Evolutionary conservation across 2,113 vertebrate species (phyloP), one percentile per base, ranked within the genome.

Genomic region (Embiotoca jacksoni): DNA sequence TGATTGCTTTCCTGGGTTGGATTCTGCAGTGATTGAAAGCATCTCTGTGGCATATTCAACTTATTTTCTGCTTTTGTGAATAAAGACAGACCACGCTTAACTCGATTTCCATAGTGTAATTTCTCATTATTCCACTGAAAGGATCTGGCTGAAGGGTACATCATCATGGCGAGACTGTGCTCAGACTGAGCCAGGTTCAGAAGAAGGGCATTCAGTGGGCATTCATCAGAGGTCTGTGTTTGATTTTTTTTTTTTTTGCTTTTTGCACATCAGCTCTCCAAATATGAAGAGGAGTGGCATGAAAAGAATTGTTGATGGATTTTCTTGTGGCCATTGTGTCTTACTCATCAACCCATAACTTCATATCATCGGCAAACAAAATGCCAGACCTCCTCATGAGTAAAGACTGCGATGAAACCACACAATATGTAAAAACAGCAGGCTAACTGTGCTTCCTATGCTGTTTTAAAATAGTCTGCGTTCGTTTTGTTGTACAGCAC

Each of bases 31-130:
- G 55, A 56, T 62, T 49, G 9, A 56, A 69, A 65, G 11, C 37
- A 32, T 59, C 57, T 70, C 30, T 56, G 7, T 56, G 39, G 52
- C 50, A 65, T 33, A 46, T 44, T 49, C 33, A 69, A 49, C 3
- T 37, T 66, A 23, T 74, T 60, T 70, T 69, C 58, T 65, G 70
- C 46, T 53, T 54, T 54, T 61, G 33, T 78, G 63, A 73, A 56
- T 59, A 50, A 73, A 53, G 30, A 37, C 0, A 41, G 39, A 16
- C 70, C 10, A 11, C n/a, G 14, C 33, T 59, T 67, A 52, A 72
- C 16, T 66, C 58, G 0, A 64, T 76, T 55, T 64, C 35, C 36
- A 65, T 31, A 13, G 15, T 50, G 8, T 62, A 36, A 61, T 68
- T 52, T 31, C 32, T 53, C 31, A 33, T 60, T 47, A 58, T 73